Base-by-base conservation (phyloP, 2,113 vertebrate species). In the Anarrhichthys ocellatus region DNA sequence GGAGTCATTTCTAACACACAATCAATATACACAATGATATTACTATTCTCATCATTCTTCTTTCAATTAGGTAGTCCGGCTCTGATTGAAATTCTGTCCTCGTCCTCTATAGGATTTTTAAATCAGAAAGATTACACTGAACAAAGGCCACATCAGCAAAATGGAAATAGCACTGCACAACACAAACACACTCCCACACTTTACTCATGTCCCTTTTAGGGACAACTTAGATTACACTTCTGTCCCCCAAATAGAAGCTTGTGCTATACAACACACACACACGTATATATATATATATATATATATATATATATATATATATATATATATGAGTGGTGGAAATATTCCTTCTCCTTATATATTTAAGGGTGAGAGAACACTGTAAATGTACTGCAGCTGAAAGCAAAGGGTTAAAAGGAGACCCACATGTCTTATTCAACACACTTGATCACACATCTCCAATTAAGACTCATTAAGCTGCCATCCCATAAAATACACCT, bases 381-480 rank as follows among this genome's bases (percentile, higher is more conserved):
- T 65, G 46, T 67, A 42, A 27, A 82, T 84, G 40, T 48, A 42
- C 32, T 58, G 34, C n/a, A 58, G 73, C 63, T 64, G 32, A 38
- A 77, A 80, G 48, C 50, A 61, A 75, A 50, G 34, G 34, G 22
- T 34, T 32, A 71, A 75, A 63, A 75, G 27, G 38, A 34, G 36
- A 14, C 44, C 62, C 22, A 36, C 38, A 74, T 71, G 68, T 84
- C 61, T 59, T 32, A 34, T 69, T 50, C 54, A 62, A 64, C 2
- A 20, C 77, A 78, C 38, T 38, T 82, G 83, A 88, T 81, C 81
- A 76, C 80, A 82, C 67, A 22, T 76, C 59, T 74, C 72, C 76
- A 34, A 86, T 89, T 88, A 91, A 58, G 58, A 73, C 40, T 83
- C 80, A 80, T 88, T 91, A 83, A 85, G 87, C 85, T 89, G 81